These are phyloP conservation scores for Leptestheria dahalacensis DNA, from an alignment of 1,140 invertebrate genomes.

Conservation along the genomic window DNA sequence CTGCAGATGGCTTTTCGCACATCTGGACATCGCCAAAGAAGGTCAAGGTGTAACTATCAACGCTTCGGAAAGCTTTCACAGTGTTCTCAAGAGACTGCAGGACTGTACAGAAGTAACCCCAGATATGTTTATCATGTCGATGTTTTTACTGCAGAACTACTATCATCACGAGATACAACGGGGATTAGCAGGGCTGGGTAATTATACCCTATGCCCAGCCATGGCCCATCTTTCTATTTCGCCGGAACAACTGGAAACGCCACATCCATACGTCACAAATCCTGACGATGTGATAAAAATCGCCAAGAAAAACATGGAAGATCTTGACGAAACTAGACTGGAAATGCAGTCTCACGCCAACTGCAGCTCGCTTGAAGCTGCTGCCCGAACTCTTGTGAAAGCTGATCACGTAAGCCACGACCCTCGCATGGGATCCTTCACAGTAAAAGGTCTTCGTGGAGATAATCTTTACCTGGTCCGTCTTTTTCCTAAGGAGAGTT, in stretches of 20 bases:
- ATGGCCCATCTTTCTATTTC: not conserved
- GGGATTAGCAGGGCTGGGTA: not conserved
- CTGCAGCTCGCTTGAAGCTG: too few species aligned
- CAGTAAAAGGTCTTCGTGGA: not conserved
- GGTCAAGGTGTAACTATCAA: not conserved
- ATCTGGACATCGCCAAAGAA: not conserved
- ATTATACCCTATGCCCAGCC: not conserved
- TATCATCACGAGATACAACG: not conserved
- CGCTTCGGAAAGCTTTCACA: not conserved
- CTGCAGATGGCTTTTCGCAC: not conserved
- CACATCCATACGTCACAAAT: not conserved
- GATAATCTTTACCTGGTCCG: not conserved
- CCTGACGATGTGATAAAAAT: not conserved
- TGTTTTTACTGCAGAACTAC: not conserved
- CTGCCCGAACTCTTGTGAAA: not conserved
- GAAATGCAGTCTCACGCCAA: too few species aligned
- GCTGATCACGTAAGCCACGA: not conserved
- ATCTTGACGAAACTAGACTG: too few species aligned
- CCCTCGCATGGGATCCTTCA: not conserved
- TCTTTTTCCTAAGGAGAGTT: not conserved
- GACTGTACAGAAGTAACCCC: not conserved
- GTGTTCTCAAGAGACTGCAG: not conserved
- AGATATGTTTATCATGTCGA: not conserved
- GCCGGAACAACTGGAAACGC: not conserved
- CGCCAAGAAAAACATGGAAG: not conserved